phyloP scores from a whole-genome alignment of 2,888 invertebrate species.

The Eilema griseolum region DNA sequence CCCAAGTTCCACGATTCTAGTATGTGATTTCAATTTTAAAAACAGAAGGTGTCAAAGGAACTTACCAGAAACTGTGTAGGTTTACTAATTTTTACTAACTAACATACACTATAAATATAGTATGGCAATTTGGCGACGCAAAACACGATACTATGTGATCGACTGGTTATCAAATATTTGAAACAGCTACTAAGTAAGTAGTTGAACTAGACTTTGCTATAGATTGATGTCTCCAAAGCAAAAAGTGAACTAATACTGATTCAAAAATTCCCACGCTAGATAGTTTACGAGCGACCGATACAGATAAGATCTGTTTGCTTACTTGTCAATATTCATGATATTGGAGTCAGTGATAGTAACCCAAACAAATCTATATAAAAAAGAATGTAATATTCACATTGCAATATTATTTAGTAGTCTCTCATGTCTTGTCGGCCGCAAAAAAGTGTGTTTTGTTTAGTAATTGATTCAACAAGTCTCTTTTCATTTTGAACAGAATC shows the following conservation, averaged over 20 bases:
- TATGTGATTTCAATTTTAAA: no score
- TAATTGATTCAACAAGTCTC: constrained; percentile 28
- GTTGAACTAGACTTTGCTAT: neutral
- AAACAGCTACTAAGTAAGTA: no score
- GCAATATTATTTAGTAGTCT: constrained; percentile 10
- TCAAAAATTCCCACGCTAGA: constrained; percentile 56
- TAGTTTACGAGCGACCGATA: constrained; percentile 26
- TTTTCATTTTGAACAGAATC: constrained; percentile 25
- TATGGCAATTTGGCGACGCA: neutral
- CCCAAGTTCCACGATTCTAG: no score
- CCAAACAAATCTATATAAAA: no score
- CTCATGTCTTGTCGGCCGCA: constrained; percentile 33
- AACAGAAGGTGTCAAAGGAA: no score
- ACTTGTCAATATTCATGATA: constrained; percentile 50
- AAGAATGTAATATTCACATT: neutral
- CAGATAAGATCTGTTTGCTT: constrained; percentile 56
- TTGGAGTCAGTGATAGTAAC: neutral
- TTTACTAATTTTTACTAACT: neutral
- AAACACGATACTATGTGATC: neutral
- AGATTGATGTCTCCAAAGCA: neutral
- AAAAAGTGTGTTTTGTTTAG: constrained; percentile 48
- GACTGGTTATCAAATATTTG: neutral
- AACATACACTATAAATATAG: neutral
- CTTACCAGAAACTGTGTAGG: no score
- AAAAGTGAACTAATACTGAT: constrained; percentile 24